Evolutionary conservation across 2,888 invertebrate genomes (phyloP).

Genomic region (Pinctada fucata): DNA sequence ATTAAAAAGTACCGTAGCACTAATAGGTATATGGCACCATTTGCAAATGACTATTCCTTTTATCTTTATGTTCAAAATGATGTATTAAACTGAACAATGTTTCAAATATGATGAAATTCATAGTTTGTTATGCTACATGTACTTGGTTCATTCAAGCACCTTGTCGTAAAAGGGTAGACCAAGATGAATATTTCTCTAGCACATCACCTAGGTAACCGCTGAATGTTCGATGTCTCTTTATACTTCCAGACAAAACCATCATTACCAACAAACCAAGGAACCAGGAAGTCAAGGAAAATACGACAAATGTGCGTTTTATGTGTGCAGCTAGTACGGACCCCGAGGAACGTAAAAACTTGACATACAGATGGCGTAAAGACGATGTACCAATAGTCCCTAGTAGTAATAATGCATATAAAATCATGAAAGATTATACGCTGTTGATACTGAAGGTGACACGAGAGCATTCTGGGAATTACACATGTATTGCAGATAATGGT

Average conservation of each 20-base stretch:
- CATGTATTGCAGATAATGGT: constrained; percentile 93
- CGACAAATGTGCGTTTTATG: constrained; percentile 53
- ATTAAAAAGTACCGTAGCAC: too few relatives aligned
- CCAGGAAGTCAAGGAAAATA: constrained; percentile 34
- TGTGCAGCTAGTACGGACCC: constrained; percentile 69
- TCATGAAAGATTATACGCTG: constrained; percentile 53
- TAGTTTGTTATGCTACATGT: too few relatives aligned
- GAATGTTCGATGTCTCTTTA: too few relatives aligned
- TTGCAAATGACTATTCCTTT: too few relatives aligned
- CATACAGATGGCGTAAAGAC: constrained; percentile 69
- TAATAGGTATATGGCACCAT: too few relatives aligned
- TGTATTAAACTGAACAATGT: too few relatives aligned
- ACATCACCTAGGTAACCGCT: too few relatives aligned
- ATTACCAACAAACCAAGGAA: constrained; percentile 54
- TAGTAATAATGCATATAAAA: constrained; percentile 42
- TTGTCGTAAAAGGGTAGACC: too few relatives aligned
- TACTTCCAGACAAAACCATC: constrained; percentile 61
- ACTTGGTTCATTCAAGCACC: too few relatives aligned
- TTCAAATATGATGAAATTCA: too few relatives aligned
- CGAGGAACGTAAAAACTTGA: constrained; percentile 78
- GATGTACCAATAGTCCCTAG: constrained; percentile 45
- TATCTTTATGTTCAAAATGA: too few relatives aligned
- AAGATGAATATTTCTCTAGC: too few relatives aligned
- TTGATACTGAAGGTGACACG: constrained; percentile 55
- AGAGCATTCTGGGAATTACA: constrained; percentile 93